Evolutionary conservation across 2,797 vertebrate species (phyloP), one percentile per base, ranked within the genome.

Genomic region (Aselliscus stoliczkanus): DNA sequence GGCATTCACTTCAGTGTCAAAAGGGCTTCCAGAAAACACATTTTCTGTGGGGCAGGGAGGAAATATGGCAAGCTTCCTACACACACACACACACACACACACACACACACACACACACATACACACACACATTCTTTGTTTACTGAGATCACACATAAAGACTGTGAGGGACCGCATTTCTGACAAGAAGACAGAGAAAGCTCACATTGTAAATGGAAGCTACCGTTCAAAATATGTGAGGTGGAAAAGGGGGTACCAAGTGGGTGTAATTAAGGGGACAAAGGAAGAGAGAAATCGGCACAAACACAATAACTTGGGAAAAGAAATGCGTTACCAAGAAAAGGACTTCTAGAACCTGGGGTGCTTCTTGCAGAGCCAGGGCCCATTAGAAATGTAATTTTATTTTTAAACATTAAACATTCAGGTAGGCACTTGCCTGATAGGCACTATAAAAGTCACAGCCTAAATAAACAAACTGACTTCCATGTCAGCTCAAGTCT

Each of bases 401-500:
- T 65, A 86, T 76, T 97, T 93, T 95, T 84, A 91, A 95, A 95
- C 93, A 88, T 87, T 84, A 92, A 97, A 93, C 88, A 96, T 81
- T 94, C 95, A 95, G 82, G 88, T 97, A 96, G 82, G 85, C 64
- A 88, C 95, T 77, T 96, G 67, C 91, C 94, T 94, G 72, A 91
- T 73, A 91, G 84, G 80, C 88, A 96, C 84, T 65, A 94, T 94
- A 93, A 95, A 96, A 96, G 79, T 96, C 84, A 94, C 37, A 86
- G 70, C 75, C 95, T 92, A 97, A 97, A 95, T 87, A 97, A 97
- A 97, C 88, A 95, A 93, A 92, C 75, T 70, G 84, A 94, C 83
- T 96, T 92, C 89, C 42, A 82, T 37, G 90, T 96, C 88, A 93
- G 90, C 90, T 94, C 96, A 93, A 94, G 54, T 72, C 91, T 97